phyloP scores from a whole-genome alignment of 1,140 invertebrate genomes.

The Muscidifurax raptorellus region DNA sequence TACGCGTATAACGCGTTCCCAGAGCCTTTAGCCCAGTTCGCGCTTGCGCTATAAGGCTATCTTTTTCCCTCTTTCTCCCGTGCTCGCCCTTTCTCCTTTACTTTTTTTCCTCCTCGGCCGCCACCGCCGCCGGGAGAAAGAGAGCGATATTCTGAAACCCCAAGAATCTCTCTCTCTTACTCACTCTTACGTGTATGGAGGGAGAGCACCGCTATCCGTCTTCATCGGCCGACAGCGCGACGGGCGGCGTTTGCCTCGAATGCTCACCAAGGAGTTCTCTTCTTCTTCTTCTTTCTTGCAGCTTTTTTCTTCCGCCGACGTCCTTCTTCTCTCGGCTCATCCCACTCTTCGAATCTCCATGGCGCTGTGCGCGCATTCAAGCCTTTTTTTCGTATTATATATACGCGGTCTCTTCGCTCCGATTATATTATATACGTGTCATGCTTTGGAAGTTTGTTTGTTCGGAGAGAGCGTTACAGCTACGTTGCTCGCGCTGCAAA shows the following conservation, averaged over 20 bases:
- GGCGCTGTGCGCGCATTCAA: neutral
- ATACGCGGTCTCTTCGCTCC: neutral
- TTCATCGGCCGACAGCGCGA: slow-evolving; percentile 77
- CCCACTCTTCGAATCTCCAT: slow-evolving; percentile 24
- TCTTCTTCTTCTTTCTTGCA: slow-evolving; percentile 60
- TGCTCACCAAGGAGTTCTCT: slow-evolving; percentile 74
- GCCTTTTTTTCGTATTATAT: slow-evolving; percentile 35
- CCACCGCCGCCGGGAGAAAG: neutral
- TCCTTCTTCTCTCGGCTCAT: slow-evolving; percentile 52
- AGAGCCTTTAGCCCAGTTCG: slow-evolving; percentile 2
- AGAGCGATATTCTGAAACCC: slow-evolving; percentile 39
- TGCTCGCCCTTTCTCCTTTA: slow-evolving; percentile 46
- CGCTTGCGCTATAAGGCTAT: neutral
- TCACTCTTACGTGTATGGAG: slow-evolving; percentile 40
- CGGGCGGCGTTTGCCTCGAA: slow-evolving; percentile 77
- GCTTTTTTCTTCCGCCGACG: slow-evolving; percentile 51
- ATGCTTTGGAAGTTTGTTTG: neutral
- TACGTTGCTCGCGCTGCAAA: neutral
- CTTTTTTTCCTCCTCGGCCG: slow-evolving; percentile 16
- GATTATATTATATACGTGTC: neutral
- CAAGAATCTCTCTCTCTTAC: slow-evolving; percentile 58
- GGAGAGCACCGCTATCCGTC: slow-evolving; percentile 73
- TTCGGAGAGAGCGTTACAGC: neutral
- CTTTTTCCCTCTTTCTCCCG: slow-evolving; percentile 51
- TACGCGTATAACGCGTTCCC: neutral